Evolutionary conservation across 2,888 invertebrate genomes (phyloP).

Genomic region (Salpingus planirostris): DNA sequence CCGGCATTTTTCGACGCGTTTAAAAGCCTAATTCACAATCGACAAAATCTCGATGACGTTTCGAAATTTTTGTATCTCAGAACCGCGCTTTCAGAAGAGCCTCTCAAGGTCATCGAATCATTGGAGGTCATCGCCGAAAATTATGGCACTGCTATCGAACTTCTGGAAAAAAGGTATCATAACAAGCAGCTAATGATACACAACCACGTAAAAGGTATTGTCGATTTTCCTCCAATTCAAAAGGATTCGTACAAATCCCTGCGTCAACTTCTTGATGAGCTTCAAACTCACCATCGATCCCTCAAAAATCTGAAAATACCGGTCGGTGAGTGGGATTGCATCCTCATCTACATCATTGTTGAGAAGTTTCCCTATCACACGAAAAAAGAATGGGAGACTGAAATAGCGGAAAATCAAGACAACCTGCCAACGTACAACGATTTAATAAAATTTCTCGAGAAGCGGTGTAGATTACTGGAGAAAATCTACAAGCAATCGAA

Average conservation of each 20-base stretch:
- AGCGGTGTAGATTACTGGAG: background rate
- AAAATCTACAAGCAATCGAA: background rate
- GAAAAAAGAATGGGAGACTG: constrained; percentile 1
- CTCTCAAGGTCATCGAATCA: background rate
- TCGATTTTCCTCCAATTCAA: background rate
- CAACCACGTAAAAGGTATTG: constrained; percentile 1
- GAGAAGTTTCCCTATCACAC: background rate
- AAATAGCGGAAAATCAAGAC: background rate
- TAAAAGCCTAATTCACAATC: constrained; percentile 1
- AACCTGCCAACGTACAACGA: background rate
- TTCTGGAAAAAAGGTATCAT: background rate
- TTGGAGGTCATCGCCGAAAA: background rate
- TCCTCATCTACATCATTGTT: background rate
- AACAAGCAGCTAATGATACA: background rate
- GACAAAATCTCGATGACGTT: background rate
- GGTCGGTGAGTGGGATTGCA: background rate
- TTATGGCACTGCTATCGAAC: background rate
- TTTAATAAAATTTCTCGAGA: background rate
- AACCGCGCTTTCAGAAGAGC: background rate
- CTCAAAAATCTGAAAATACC: background rate
- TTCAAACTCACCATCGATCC: background rate
- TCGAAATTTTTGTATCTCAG: background rate
- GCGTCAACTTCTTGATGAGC: background rate
- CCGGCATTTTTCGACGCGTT: background rate
- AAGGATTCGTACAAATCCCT: background rate